Percentiles rank a stretch among this genome's conserved stretches.
Conservation (phyloP, 2,113 vertebrate genomes). For the Grallaria varia region DNA sequence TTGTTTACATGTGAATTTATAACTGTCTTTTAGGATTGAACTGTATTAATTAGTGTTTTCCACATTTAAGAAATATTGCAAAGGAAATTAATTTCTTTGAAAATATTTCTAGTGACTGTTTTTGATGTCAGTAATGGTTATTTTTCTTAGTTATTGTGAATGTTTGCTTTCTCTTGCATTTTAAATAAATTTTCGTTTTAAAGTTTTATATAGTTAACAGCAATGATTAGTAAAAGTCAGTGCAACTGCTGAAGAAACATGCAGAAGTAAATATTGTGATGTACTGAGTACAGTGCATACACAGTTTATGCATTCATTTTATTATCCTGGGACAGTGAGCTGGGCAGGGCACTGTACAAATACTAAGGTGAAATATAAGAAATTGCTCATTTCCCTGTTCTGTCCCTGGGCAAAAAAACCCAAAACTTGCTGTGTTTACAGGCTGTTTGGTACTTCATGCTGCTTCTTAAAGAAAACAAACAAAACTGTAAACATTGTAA, state of each 20-base stretch:
- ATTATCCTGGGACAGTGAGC: neutral
- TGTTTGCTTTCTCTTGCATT: neutral
- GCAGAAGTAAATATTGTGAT: neutral
- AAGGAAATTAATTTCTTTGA: neutral
- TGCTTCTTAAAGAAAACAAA: neutral
- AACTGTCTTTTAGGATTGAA: neutral
- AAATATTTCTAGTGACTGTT: neutral
- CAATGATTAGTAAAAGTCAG: neutral
- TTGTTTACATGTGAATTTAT: neutral
- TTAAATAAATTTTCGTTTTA: neutral
- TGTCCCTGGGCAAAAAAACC: neutral
- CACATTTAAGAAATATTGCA: neutral
- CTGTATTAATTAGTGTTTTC: neutral
- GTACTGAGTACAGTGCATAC: neutral
- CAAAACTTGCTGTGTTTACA: neutral
- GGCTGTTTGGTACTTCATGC: neutral
- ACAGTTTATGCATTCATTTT: neutral
- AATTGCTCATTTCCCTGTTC: neutral
- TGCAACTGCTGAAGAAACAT: neutral
- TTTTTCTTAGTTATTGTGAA: neutral
- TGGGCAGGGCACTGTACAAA: neutral
- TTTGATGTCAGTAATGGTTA: neutral
- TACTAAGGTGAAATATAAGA: neutral
- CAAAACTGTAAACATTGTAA: neutral
- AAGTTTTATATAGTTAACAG: neutral